Percentiles rank a stretch among this genome's conserved stretches.
Evolutionary conservation across 2,113 vertebrate species (phyloP).

Genomic region (Trematomus loennbergii): DNA sequence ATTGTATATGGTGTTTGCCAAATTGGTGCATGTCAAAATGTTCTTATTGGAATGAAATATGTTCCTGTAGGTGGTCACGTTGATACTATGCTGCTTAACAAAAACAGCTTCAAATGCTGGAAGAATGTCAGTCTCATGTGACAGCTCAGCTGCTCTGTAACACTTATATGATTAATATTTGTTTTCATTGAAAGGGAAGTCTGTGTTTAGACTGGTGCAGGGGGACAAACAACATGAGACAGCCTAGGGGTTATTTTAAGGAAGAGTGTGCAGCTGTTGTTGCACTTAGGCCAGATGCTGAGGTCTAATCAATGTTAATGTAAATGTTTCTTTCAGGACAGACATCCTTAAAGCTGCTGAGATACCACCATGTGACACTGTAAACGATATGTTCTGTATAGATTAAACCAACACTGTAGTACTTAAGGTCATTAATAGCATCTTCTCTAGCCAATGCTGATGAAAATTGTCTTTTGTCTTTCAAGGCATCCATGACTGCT

Average conservation of each 20-base stretch:
- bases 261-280: slow-evolving; percentile 48
- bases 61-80: slow-evolving; percentile 8
- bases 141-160: slow-evolving; percentile 35
- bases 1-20: not conserved
- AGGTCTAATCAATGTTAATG: slow-evolving; percentile 1
- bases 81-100: not conserved
- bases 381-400: not conserved
- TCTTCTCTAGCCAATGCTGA: slow-evolving; percentile 2
- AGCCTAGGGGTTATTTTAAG: slow-evolving; percentile 11
- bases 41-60: not conserved
- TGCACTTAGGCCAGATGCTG: slow-evolving; percentile 41
- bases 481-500: slow-evolving; percentile 87
- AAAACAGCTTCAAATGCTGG: slow-evolving; percentile 13
- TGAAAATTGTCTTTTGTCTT: slow-evolving; percentile 38
- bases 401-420: not conserved
- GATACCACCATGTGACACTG: not conserved
- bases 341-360: not conserved
- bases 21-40: not conserved
- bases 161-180: slow-evolving; percentile 18
- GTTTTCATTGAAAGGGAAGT: slow-evolving; percentile 18
- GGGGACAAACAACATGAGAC: slow-evolving; percentile 12
- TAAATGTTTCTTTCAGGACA: slow-evolving; percentile 3
- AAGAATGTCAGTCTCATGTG: slow-evolving; percentile 44
- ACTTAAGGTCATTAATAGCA: not conserved
- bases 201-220: slow-evolving; percentile 57